Evolutionary conservation across 2,113 vertebrate species (phyloP), one percentile per base, ranked within the genome.

Genomic region (Pardalotus punctatus): DNA sequence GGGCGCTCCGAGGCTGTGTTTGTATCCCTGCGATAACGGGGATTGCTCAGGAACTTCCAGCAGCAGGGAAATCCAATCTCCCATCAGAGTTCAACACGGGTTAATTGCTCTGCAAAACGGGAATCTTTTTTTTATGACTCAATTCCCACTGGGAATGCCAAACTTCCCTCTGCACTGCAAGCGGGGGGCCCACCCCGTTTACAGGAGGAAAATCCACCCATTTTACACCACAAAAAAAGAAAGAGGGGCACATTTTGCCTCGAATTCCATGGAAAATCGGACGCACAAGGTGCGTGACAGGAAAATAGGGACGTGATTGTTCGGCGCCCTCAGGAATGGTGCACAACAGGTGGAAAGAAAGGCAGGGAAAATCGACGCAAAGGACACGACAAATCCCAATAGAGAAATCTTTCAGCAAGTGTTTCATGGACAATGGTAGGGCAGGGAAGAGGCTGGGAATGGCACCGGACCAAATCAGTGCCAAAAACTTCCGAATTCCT

Each of bases 301-400:
- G 62, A 60, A 95, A 97, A 96, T 70, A 96, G 94, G 94, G 71
- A 66, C 21, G 58, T 73, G 90, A 94, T 96, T 96, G 92, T 95
- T 95, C 8, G 50, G 84, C 1, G 25, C 69, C 53, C 72, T 45
- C 58, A 23, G 53, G 84, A 95, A 89, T 42, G n/a, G 74, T 20
- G 92, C 62, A 11, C 74, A 61, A 96, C 95, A 97, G 94, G 95
- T 97, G 96, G 96, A 35, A 86, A 70, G 87, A 93, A 90, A 96
- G 72, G 91, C 93, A 56, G 22, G 81, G 93, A 73, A 82, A 96
- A 96, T 23, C 33, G 62, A 82, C 29, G 9, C 73, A 82, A 90
- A 92, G 84, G 78, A 85, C 78, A 90, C 11, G 61, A 67, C 70
- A 96, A 95, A 95, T 90, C 87, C 81, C 72, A 35, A 85, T 3